phyloP scores from a whole-genome alignment of 2,888 invertebrate genomes.

The Platycnemis pennipes region DNA sequence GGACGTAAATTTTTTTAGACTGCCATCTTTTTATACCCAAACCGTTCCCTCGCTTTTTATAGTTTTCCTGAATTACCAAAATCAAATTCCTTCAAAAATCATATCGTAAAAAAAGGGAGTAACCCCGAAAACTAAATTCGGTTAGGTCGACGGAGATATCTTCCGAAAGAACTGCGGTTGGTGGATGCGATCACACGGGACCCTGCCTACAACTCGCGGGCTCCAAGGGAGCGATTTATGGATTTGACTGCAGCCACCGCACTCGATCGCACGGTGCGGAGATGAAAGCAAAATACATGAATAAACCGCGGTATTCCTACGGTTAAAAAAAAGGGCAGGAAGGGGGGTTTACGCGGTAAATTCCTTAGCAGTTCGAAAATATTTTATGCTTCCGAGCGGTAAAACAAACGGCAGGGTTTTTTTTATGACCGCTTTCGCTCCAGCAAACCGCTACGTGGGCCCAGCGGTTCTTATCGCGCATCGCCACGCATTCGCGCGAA shows the following conservation, averaged over 20 bases:
- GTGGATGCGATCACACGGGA: not conserved
- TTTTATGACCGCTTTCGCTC: not conserved
- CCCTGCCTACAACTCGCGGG: not conserved
- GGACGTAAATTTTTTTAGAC: not conserved
- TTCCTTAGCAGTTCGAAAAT: not conserved
- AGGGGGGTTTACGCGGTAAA: not conserved
- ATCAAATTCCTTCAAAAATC: not conserved
- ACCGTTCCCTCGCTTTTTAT: not conserved
- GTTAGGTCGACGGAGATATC: not conserved
- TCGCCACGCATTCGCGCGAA: not conserved
- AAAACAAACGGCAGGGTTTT: not conserved
- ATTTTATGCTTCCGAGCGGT: not conserved
- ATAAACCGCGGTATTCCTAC: not conserved
- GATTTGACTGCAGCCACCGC: not conserved
- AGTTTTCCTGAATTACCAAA: not conserved
- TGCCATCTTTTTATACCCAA: not conserved
- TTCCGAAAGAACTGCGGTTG: not conserved
- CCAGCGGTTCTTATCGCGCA: constrained; percentile 23
- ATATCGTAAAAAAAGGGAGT: not conserved
- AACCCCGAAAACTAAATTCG: not conserved
- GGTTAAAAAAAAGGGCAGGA: not conserved
- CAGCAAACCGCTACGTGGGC: not conserved
- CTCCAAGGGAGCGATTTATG: not conserved
- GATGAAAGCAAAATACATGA: not conserved
- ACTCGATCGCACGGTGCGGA: not conserved